phyloP scores from a whole-genome alignment of 2,797 vertebrate genomes.

The Peromyscus nudipes region DNA sequence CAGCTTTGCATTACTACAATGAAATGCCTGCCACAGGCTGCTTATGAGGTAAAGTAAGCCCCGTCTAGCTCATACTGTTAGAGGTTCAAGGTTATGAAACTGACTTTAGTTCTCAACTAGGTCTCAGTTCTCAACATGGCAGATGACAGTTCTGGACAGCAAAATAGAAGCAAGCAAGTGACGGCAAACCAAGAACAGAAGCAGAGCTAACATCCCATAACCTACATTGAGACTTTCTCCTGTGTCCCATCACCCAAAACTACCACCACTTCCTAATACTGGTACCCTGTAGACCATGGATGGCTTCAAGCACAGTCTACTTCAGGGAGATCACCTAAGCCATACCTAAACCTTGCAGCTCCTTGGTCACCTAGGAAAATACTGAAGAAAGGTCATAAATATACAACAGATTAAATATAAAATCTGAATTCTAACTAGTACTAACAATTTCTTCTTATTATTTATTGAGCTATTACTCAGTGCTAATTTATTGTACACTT shows the following conservation, averaged over 20 bases:
- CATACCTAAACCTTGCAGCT: background rate
- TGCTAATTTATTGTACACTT: background rate
- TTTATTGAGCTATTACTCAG: background rate
- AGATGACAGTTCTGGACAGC: background rate
- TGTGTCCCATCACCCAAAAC: background rate
- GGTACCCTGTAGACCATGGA: background rate
- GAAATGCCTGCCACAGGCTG: background rate
- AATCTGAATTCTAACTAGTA: slow-evolving; percentile 6
- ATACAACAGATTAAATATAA: background rate
- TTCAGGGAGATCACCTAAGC: background rate
- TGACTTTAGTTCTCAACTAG: background rate
- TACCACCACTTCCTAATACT: background rate
- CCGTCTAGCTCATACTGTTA: background rate
- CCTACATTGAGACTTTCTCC: background rate
- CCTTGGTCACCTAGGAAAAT: background rate
- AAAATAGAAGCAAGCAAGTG: background rate
- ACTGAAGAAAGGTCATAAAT: background rate
- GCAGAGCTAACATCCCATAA: background rate
- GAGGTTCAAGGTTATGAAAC: background rate
- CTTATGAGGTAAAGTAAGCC: background rate
- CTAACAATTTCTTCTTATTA: background rate
- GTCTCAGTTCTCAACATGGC: background rate
- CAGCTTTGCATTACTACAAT: background rate
- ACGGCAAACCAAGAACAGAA: background rate
- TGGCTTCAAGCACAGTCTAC: background rate